A percentile compares a stretch with the other conserved stretches of the same genome.
phyloP scores from a whole-genome alignment of 2,113 vertebrate species.

The Ancistrus triradiatus region DNA sequence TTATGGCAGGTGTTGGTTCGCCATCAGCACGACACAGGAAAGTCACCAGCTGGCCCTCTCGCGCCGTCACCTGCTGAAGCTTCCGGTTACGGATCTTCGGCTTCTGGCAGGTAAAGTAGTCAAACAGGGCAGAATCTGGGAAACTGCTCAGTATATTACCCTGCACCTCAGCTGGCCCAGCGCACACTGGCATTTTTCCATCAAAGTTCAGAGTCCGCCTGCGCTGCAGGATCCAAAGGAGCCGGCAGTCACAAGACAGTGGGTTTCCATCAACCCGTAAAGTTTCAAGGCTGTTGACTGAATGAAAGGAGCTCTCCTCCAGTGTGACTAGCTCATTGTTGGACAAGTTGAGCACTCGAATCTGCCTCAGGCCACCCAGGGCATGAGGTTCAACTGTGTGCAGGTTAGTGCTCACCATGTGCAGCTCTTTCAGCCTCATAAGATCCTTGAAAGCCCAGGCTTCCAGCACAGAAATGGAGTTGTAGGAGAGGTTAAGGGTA shows the following conservation, averaged over 20 bases:
- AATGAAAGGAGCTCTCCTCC: slow-evolving; percentile 92
- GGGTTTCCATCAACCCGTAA: slow-evolving; percentile 92
- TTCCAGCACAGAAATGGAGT: slow-evolving; percentile 87
- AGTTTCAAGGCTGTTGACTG: slow-evolving; percentile 92
- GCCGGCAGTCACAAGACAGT: slow-evolving; percentile 92
- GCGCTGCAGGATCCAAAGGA: slow-evolving; percentile 94
- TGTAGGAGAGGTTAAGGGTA: slow-evolving; percentile 90
- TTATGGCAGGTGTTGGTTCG: slow-evolving; percentile 82
- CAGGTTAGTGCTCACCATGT: slow-evolving; percentile 85
- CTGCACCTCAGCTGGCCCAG: slow-evolving; percentile 82
- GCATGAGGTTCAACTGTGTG: slow-evolving; percentile 81
- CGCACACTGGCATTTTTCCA: slow-evolving; percentile 85
- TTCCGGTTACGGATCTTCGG: slow-evolving; percentile 90
- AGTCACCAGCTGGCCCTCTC: slow-evolving; percentile 81
- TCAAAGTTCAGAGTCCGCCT: slow-evolving; percentile 94
- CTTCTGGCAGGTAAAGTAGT: slow-evolving; percentile 95
- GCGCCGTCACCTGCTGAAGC: slow-evolving; percentile 79
- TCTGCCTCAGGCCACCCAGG: slow-evolving; percentile 85
- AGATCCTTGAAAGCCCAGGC: slow-evolving; percentile 88
- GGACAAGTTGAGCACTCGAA: slow-evolving; percentile 92
- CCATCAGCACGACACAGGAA: slow-evolving; percentile 91
- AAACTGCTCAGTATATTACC: slow-evolving; percentile 82
- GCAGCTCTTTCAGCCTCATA: slow-evolving; percentile 89
- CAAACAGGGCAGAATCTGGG: slow-evolving; percentile 88
- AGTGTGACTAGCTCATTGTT: slow-evolving; percentile 86